Conservation (phyloP, 2,797 vertebrate genomes). For the Danio albolineatus region DNA sequence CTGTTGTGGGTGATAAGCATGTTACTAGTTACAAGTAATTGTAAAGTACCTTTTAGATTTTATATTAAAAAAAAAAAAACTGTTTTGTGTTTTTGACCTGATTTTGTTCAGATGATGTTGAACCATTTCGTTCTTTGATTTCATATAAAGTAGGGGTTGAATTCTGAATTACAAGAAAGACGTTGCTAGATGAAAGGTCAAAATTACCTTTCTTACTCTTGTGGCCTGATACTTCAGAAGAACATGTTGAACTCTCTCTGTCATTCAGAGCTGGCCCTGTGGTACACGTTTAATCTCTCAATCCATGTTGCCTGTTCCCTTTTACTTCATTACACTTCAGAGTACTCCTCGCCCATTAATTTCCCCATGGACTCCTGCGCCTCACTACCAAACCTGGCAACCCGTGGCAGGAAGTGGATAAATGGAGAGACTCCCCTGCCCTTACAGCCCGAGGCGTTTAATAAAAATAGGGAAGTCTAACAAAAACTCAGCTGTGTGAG, state of each 20-base stretch:
- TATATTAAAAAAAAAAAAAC: no score
- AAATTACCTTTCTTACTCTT: background rate
- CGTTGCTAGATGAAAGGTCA: no score
- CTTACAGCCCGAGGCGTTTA: slow-evolving; percentile 48
- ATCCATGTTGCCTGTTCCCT: slow-evolving; percentile 55
- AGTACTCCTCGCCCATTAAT: slow-evolving; percentile 57
- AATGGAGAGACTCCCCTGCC: slow-evolving; percentile 45
- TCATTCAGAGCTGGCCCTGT: slow-evolving; percentile 39
- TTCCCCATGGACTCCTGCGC: slow-evolving; percentile 54
- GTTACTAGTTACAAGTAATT: no score
- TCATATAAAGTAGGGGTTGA: no score
- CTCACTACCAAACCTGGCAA: slow-evolving; percentile 44
- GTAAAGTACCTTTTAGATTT: no score
- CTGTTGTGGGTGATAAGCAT: no score
- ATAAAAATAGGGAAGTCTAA: slow-evolving; percentile 43
- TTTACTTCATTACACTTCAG: slow-evolving; percentile 56
- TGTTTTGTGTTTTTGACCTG: no score
- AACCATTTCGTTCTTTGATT: no score
- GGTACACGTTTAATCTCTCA: slow-evolving; percentile 50
- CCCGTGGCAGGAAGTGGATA: slow-evolving; percentile 47
- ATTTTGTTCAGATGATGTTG: no score
- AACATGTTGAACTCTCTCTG: slow-evolving; percentile 45
- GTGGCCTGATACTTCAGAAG: slow-evolving; percentile 31
- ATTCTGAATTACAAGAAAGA: no score
- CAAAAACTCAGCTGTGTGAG: slow-evolving; percentile 36